Evolutionary conservation across 1,140 invertebrate species (phyloP).

Genomic region (Drosophila leontia): DNA sequence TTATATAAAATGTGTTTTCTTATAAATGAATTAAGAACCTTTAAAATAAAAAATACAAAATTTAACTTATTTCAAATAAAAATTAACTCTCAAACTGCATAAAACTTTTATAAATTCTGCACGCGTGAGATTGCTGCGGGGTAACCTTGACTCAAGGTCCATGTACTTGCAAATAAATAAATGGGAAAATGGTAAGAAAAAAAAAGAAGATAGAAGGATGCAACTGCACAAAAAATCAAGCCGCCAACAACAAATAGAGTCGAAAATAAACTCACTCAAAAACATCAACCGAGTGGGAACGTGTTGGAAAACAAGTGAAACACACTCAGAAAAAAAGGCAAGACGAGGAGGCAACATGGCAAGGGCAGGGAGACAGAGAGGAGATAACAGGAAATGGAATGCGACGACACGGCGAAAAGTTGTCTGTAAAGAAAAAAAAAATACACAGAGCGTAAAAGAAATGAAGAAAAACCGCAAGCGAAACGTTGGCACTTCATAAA

Average conservation of each 20-base stretch:
- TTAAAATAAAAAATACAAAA: not conserved
- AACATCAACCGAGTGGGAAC: constrained; percentile 2
- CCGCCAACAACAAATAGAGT: not conserved
- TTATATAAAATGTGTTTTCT: not conserved
- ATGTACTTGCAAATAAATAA: constrained; percentile 43
- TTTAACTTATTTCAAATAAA: not conserved
- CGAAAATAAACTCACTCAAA: constrained; percentile 34
- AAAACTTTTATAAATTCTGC: constrained; percentile 3
- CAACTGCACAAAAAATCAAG: constrained; percentile 16
- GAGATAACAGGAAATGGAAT: constrained; percentile 67
- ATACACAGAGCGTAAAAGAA: constrained; percentile 13
- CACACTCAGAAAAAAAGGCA: constrained; percentile 56
- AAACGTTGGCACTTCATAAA: constrained; percentile 85
- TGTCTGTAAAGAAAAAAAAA: constrained; percentile 56
- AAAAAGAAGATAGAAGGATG: constrained; percentile 10
- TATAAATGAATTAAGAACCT: not conserved
- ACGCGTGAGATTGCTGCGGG: not conserved
- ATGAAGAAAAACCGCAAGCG: constrained; percentile 79
- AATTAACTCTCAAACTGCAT: no score
- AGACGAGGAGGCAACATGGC: not conserved
- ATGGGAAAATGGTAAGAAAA: constrained; percentile 7
- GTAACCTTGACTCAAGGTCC: constrained; percentile 48
- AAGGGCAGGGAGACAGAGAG: constrained; percentile 40
- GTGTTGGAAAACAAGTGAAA: constrained; percentile 42
- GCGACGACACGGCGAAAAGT: constrained; percentile 82